phyloP scores from a whole-genome alignment of 2,797 vertebrate species.

The Microctenopoma lineatum region DNA sequence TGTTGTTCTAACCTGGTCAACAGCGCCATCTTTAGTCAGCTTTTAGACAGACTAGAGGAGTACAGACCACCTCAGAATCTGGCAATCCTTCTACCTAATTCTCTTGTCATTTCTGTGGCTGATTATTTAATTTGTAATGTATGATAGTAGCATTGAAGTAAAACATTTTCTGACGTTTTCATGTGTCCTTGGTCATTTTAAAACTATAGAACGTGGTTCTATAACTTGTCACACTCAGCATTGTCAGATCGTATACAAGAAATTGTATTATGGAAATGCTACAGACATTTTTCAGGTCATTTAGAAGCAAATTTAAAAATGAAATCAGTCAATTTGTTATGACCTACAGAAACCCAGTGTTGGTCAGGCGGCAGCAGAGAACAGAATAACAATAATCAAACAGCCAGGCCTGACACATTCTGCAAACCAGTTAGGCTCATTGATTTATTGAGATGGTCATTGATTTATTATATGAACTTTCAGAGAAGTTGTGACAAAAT shows the following conservation, averaged over 20 bases:
- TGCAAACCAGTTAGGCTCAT: neutral
- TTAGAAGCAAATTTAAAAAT: too few relatives aligned
- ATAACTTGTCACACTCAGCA: too few relatives aligned
- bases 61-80: neutral
- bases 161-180: too few relatives aligned
- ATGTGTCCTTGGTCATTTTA: too few relatives aligned
- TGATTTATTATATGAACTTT: neutral
- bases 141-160: too few relatives aligned
- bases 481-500: neutral
- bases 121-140: too few relatives aligned
- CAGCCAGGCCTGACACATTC: neutral
- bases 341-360: neutral
- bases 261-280: too few relatives aligned
- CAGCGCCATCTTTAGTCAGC: conserved; percentile 35
- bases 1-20: neutral
- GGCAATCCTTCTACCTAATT: neutral
- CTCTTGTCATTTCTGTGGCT: too few relatives aligned
- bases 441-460: too few relatives aligned
- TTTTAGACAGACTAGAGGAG: neutral
- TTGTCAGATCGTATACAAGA: too few relatives aligned
- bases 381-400: neutral
- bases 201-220: too few relatives aligned
- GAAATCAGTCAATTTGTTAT: neutral
- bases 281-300: too few relatives aligned
- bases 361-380: neutral